Percentiles rank a stretch among this genome's conserved stretches.
Conservation (phyloP, 1,140 invertebrate genomes). For the Heliconius himera region DNA sequence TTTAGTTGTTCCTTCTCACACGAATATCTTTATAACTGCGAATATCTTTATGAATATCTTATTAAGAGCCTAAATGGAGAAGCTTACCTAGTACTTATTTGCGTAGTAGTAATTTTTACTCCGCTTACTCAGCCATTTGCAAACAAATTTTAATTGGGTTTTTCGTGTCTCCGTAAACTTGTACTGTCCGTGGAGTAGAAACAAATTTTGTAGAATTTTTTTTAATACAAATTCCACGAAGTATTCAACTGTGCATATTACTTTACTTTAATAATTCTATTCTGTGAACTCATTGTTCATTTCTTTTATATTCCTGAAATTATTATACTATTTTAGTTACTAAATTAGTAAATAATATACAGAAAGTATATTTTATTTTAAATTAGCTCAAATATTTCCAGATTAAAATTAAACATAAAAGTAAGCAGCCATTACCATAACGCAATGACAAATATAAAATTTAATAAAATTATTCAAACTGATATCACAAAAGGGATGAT, state of each 20-base stretch:
- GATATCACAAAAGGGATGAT: slow-evolving; percentile 29
- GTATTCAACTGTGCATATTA: slow-evolving; percentile 38
- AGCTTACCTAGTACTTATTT: slow-evolving; percentile 76
- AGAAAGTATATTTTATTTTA: neutral
- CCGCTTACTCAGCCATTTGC: slow-evolving; percentile 71
- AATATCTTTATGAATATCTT: slow-evolving; percentile 59
- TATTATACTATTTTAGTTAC: neutral
- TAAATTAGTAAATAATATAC: neutral
- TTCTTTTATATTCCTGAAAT: neutral
- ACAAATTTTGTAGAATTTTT: slow-evolving; percentile 41
- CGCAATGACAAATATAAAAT: neutral
- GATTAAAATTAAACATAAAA: neutral
- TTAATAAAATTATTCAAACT: neutral
- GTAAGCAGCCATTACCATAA: neutral
- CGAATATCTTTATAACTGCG: slow-evolving; percentile 66
- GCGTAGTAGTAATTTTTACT: slow-evolving; percentile 71
- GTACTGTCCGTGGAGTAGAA: slow-evolving; percentile 38
- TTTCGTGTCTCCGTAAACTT: slow-evolving; percentile 72
- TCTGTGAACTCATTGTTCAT: slow-evolving; percentile 28
- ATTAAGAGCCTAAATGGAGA: slow-evolving; percentile 54
- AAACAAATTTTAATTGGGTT: slow-evolving; percentile 79
- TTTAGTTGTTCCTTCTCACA: slow-evolving; percentile 53
- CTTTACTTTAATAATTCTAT: slow-evolving; percentile 42
- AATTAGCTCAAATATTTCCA: neutral
- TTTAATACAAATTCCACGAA: slow-evolving; percentile 28